A percentile compares a stretch with the other conserved stretches of the same genome.
Conservation (phyloP, 2,797 vertebrate species). For the Rhinogobio ventralis region DNA sequence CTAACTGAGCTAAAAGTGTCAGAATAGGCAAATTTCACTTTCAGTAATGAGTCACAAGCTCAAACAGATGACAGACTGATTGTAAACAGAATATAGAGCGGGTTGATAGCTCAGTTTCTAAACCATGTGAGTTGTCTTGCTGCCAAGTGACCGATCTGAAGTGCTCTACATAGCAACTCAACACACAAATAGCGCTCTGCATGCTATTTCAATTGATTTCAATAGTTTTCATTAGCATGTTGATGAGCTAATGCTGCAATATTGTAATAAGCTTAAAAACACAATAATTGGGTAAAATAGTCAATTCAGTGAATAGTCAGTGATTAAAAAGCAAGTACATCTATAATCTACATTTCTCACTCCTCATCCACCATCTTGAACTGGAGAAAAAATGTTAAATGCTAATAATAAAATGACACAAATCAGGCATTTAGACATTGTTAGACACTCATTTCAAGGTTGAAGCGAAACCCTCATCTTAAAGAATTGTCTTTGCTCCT, state of each 20-base stretch:
- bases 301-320: no score
- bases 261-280: not conserved
- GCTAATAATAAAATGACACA: not conserved
- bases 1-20: constrained; percentile 23
- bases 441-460: not conserved
- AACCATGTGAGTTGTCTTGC: constrained; percentile 2
- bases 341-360: not conserved
- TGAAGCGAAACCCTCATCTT: not conserved
- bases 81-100: not conserved
- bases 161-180: not conserved
- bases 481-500: constrained; percentile 42
- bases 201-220: not conserved
- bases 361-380: not conserved
- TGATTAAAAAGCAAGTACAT: not conserved
- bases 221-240: not conserved
- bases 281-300: not conserved
- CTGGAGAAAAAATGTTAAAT: not conserved
- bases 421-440: not conserved
- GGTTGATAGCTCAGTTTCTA: not conserved
- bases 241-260: not conserved
- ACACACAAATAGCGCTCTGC: not conserved
- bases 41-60: not conserved
- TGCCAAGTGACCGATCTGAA: not conserved
- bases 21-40: constrained; percentile 18
- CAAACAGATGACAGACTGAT: constrained; percentile 13